phyloP scores from a whole-genome alignment of 2,797 vertebrate genomes.

The Fratercula arctica region DNA sequence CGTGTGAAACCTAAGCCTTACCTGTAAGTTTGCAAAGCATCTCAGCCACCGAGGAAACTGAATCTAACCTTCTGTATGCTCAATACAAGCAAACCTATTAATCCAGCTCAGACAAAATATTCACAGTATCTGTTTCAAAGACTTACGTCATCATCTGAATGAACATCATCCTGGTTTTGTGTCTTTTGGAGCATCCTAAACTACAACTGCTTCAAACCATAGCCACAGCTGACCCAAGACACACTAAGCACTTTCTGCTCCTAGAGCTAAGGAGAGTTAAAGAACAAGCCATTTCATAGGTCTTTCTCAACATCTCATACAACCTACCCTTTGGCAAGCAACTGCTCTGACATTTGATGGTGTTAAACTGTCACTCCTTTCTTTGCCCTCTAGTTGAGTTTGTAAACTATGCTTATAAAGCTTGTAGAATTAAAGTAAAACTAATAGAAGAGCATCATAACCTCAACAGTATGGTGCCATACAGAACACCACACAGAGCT shows the following conservation, averaged over 20 bases:
- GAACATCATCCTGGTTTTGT: background rate
- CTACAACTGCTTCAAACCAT: background rate
- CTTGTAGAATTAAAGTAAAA: background rate
- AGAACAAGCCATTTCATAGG: background rate
- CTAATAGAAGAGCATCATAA: background rate
- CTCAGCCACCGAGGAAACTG: background rate
- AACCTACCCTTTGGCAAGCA: background rate
- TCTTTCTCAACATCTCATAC: background rate
- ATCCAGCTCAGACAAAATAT: background rate
- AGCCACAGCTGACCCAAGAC: background rate
- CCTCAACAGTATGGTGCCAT: background rate
- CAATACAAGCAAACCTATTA: background rate
- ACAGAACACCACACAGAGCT: background rate
- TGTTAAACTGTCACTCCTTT: background rate
- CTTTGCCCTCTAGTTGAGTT: background rate
- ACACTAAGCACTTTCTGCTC: background rate
- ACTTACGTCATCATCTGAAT: background rate
- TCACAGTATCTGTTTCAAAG: background rate
- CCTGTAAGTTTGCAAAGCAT: background rate
- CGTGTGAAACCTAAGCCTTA: background rate
- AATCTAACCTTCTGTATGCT: background rate
- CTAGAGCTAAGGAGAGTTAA: background rate
- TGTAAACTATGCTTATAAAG: background rate
- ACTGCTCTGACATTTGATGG: background rate
- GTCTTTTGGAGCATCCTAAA: background rate